Base-by-base conservation (phyloP, 2,113 vertebrate species). In the Gymnorhina tibicen region DNA sequence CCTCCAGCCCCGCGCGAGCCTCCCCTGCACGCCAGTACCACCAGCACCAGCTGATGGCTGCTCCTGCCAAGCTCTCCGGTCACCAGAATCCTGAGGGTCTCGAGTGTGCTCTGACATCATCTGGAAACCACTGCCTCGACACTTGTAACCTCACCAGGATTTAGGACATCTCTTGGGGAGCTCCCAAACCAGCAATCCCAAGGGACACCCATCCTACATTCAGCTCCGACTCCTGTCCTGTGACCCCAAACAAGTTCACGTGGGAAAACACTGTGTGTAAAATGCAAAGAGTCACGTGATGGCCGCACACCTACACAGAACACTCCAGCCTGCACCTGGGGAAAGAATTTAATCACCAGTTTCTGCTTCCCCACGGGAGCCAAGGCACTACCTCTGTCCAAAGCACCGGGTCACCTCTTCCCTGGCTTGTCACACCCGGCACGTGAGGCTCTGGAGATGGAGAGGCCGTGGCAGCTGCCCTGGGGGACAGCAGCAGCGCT, bases 21-120 rank as follows among this genome's bases (percentile, higher is more conserved):
- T 50, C 30, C 41, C 41, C 66, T 42, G 37, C 85, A 62, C 13
- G 0, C 1, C 3, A 39, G 53, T 1, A 16, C 19, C 77, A 53
- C 49, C 85, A 30, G 1, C 0, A 20, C 33, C 30, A 42, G 58
- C 28, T 7, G 53, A 55, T 0, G 39, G 72, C 11, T 3, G 3
- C 50, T 58, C 39, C 44, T 47, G 37, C 70, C 2, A 6, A 47
- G 63, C 53, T 41, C 79, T 42, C 21, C 50, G n/a, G n/a, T n/a
- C n/a, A 59, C n/a, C 32, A 60, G 35, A 91, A 44, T 2, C 8
- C 41, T 4, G 33, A 69, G 75, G 44, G 74, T 47, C 39, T 47
- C 7, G 2, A 19, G 20, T 1, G 42, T 30, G 33, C 44, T 22
- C 10, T 60, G 66, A 14, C n/a, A 66, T 16, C 13, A 11, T 13